Conservation (phyloP, 2,888 invertebrate species). For the Habroteleia sp. region DNA sequence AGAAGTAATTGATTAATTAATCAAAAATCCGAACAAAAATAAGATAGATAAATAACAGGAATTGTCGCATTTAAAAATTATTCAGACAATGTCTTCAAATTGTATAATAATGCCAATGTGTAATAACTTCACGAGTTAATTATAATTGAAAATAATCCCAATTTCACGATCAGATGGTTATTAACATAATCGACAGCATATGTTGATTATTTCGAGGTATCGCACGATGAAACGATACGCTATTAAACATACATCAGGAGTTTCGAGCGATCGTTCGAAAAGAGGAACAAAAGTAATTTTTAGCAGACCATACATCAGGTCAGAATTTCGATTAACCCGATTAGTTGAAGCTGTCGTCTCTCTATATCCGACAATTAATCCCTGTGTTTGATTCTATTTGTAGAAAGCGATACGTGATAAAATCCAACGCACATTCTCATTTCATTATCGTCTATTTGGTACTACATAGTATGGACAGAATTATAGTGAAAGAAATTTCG, state of each 20-base stretch:
- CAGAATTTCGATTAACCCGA: slow-evolving; percentile 68
- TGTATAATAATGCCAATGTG: too few relatives aligned
- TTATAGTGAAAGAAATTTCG: too few relatives aligned
- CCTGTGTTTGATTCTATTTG: slow-evolving; percentile 56
- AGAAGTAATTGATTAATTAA: too few relatives aligned
- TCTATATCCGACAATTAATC: slow-evolving; percentile 68
- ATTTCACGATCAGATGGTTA: slow-evolving; percentile 35
- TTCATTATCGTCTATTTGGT: slow-evolving; percentile 42
- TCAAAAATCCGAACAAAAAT: too few relatives aligned
- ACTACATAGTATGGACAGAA: too few relatives aligned
- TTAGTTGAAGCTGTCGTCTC: slow-evolving; percentile 68
- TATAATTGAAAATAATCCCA: too few relatives aligned
- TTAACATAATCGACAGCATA: slow-evolving; percentile 57
- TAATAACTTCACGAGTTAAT: too few relatives aligned
- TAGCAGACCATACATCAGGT: slow-evolving; percentile 64
- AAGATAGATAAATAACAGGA: too few relatives aligned
- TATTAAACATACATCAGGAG: slow-evolving; percentile 49
- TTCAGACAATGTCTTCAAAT: too few relatives aligned
- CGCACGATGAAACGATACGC: slow-evolving; percentile 25
- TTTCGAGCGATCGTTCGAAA: slow-evolving; percentile 32
- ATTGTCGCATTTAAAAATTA: too few relatives aligned
- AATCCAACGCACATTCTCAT: slow-evolving; percentile 31
- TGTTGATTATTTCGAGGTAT: slow-evolving; percentile 50
- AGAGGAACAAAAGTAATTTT: slow-evolving; percentile 61
- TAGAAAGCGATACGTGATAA: slow-evolving; percentile 47